phyloP scores from a whole-genome alignment of 2,888 invertebrate species.

The Nemotelus pantherinus region DNA sequence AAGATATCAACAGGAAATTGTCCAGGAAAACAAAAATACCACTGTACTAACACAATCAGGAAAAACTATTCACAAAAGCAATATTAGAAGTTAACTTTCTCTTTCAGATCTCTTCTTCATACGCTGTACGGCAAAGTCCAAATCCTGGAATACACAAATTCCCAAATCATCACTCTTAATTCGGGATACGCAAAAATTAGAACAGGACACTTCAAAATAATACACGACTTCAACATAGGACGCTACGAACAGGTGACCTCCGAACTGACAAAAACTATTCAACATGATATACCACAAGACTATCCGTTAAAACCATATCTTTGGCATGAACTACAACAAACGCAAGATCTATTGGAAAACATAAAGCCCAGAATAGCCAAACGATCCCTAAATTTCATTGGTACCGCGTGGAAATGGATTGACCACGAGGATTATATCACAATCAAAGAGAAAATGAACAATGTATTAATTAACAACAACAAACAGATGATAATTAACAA shows the following conservation, averaged over 20 bases:
- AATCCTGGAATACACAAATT: not conserved
- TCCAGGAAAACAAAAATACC: too few species aligned
- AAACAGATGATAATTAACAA: conserved; percentile 12
- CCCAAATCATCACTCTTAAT: conserved; percentile 17
- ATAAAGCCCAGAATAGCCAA: conserved; percentile 7
- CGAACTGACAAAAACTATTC: conserved; percentile 8
- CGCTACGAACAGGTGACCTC: conserved; percentile 23
- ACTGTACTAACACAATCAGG: conserved; percentile 41
- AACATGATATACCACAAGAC: conserved; percentile 16
- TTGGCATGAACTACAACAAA: conserved; percentile 25
- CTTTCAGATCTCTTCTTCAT: not conserved
- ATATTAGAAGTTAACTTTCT: conserved; percentile 40
- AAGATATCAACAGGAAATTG: too few species aligned
- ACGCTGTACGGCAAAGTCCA: not conserved
- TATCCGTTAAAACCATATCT: conserved; percentile 27
- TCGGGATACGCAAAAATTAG: conserved; percentile 19
- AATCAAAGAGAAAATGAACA: conserved; percentile 18
- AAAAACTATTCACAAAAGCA: conserved; percentile 45
- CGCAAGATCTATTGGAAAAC: conserved; percentile 13
- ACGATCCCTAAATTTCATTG: conserved; percentile 38
- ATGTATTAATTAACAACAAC: not conserved
- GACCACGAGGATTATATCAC: conserved; percentile 29
- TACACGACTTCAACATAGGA: conserved; percentile 27
- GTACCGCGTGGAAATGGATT: conserved; percentile 43
- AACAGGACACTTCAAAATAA: conserved; percentile 20